Evolutionary conservation across 37 sponge, comb jelly and placozoan genomes (phyloP), one percentile per base, ranked within the genome.

Genomic region (Tethya wilhelma): DNA sequence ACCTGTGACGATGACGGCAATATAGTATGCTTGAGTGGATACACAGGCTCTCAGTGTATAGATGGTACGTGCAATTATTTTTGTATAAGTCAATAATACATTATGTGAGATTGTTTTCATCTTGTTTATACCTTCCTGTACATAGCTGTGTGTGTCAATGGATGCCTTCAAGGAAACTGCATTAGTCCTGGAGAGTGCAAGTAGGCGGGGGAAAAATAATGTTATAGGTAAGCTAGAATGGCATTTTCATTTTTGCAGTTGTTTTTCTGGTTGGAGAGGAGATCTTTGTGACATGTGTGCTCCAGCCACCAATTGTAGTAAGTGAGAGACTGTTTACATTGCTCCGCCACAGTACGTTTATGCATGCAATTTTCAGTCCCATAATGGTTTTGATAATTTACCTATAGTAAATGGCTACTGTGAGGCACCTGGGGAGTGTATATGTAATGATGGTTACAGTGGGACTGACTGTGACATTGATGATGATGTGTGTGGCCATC

Each of bases 401-500:
- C n/a, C n/a, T n/a, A n/a, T n/a, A n/a, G n/a, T n/a, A n/a, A 79
- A 46, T 74, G 87, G 67, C 19, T 0, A 64, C 43, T 87, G 87
- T 38, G 40, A 4, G 6, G 44, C 5, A 17, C 80, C 87, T 3
- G 36, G 33, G 0, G 59, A 79, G 29, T 87, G 87, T 29, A 42
- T 75, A 25, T 87, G 87, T 33, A 58, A 74, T 25, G 33, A 32
- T 1, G 80, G 87, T n/a, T 87, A 87, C 67, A 55, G 58, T 56
- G 87, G 87, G 22, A 22, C 68, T n/a, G 67, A 68, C 59, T 87
- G 87, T 37, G 43, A 79, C 14, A 66, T 66, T 32, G 80, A 80
- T 36, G n/a, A 59, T 55, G 88, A 87, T 40, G 81, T 87, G 19
- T 87, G 87, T 73, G 75, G 81, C 1, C 81, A 87, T 31, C 68